Percentiles rank a stretch among this genome's conserved stretches.
Conservation (phyloP, 2,113 vertebrate species). For the Platycercus adscitus region DNA sequence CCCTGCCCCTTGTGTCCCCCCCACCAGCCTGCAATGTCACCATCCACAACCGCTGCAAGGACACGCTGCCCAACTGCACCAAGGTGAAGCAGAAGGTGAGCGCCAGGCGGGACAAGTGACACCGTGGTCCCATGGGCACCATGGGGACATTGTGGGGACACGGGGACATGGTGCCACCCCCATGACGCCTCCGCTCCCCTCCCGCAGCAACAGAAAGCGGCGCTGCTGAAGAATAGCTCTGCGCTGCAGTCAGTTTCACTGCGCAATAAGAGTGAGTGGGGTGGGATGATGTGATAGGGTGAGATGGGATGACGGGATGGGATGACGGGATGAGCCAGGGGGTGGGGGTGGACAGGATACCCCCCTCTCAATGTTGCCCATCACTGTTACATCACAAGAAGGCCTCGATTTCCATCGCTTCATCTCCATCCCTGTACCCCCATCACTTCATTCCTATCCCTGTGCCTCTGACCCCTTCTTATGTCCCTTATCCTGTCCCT, state of each 20-base stretch:
- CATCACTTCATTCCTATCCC: too few relatives aligned
- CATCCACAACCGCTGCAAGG: slow-evolving; percentile 95
- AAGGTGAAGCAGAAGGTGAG: slow-evolving; percentile 96
- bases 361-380: neutral
- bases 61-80: slow-evolving; percentile 89
- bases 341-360: neutral
- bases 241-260: slow-evolving; percentile 88
- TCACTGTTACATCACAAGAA: neutral
- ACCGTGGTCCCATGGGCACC: neutral
- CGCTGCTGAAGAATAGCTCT: slow-evolving; percentile 84
- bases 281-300: neutral
- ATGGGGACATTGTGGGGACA: neutral
- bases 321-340: neutral
- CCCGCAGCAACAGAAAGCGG: slow-evolving; percentile 88
- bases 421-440: neutral
- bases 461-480: too few relatives aligned
- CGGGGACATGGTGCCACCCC: neutral
- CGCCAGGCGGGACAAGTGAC: neutral
- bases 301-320: neutral
- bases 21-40: slow-evolving; percentile 89
- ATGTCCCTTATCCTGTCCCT: neutral
- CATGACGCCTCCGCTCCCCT: neutral
- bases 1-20: neutral
- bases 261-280: slow-evolving; percentile 85
- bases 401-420: neutral